Evolutionary conservation across 92 coral and sea anemone species (phyloP), one percentile per base, ranked within the genome.

Genomic region (Parazoanthus darwini): DNA sequence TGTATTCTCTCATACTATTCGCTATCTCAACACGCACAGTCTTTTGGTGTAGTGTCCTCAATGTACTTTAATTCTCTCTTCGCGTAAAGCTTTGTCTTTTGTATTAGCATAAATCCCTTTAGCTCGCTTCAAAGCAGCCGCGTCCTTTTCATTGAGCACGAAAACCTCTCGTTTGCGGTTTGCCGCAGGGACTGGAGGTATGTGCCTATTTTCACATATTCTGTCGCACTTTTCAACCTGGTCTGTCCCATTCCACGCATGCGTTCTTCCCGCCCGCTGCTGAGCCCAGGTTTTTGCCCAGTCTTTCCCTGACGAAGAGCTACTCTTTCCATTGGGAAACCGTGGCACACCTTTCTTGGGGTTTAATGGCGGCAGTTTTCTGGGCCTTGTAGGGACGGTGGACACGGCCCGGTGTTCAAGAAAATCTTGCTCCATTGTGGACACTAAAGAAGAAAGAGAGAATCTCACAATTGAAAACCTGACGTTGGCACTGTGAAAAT

Each of bases 201-300:
- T 80, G 23, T 82, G 87, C 23, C 87, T 84, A 8, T 86, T 77
- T 59, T 85, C 89, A 73, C 79, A 77, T 58, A 37, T 90, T 74
- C 89, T 54, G n/a, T 68, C 50, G 26, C 86, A 85, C 20, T 68
- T 73, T 25, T 74, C 74, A 74, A 36, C 1, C 58, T 73, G 65
- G 50, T 23, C 56, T 20, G 59, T 67, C 7, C 88, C 90, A 51
- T 86, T 86, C 58, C 88, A 88, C 22, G 94, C 93, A 68, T 88
- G 85, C 36, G 96, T 89, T 78, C 94, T 94, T 10, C 91, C 94
- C 9, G 98, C 94, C 68, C 98, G 98, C 5, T 85, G 88, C 22
- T 78, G 89, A 1, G 99, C 99, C 99, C 99, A 97, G 23, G 90
- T 86, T 56, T 85, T 90, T n/a, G 99, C 99, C 94, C 98, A 97